These are phyloP conservation scores for Elanoides forficatus DNA, from an alignment of 2,113 vertebrate species.

Conservation along the genomic window DNA sequence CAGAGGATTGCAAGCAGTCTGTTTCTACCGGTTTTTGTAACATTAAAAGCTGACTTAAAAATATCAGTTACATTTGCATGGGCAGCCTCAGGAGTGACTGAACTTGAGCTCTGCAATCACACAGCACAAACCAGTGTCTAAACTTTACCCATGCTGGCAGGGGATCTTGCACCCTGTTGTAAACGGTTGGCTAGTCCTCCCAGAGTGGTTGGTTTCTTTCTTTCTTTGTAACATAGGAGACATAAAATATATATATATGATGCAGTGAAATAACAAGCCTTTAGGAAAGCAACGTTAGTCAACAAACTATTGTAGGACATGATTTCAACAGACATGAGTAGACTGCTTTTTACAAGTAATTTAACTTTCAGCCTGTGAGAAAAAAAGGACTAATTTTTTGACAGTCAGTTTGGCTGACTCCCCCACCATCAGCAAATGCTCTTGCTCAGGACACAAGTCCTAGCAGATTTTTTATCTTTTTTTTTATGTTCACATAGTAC, in stretches of 20 bases:
- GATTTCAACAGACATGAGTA: not conserved
- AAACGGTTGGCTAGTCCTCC: not conserved
- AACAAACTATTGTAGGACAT: not conserved
- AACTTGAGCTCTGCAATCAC: not conserved
- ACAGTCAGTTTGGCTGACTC: not conserved
- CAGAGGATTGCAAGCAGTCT: not conserved
- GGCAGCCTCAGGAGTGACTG: not conserved
- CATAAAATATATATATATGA: not conserved
- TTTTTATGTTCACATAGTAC: not conserved
- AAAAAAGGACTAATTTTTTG: not conserved
- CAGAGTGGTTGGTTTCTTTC: not conserved
- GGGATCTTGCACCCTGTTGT: not conserved
- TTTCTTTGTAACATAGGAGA: not conserved
- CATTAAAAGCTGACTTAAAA: not conserved
- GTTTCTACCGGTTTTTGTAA: not conserved
- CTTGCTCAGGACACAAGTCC: not conserved
- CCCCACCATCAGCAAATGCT: not conserved
- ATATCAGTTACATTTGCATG: not conserved
- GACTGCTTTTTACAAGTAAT: not conserved
- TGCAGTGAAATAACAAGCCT: not conserved
- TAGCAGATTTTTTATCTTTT: not conserved
- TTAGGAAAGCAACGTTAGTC: not conserved
- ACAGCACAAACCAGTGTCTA: not conserved
- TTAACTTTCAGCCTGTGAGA: not conserved
- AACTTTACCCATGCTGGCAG: not conserved